These are phyloP conservation scores for Copsychus sechellarum DNA, from an alignment of 2,113 vertebrate species.

Conservation along the genomic window DNA sequence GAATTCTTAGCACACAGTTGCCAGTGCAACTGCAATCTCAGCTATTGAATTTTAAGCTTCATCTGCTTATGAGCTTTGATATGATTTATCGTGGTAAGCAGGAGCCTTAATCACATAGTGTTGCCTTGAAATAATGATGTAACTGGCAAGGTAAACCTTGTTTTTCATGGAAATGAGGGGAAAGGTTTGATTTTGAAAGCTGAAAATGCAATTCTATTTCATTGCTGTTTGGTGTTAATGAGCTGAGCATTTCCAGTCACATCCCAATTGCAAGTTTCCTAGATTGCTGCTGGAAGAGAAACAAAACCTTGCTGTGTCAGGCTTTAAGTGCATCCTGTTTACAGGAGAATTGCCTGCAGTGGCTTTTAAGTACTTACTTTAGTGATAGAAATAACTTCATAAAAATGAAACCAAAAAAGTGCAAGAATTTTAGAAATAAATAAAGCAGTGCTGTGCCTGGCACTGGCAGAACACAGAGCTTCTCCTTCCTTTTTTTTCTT, in stretches of 20 bases:
- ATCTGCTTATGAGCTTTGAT: not conserved
- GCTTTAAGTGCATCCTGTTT: slow-evolving; percentile 10
- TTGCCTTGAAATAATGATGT: not conserved
- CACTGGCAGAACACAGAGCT: not conserved
- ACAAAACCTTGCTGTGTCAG: not conserved
- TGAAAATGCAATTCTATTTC: not conserved
- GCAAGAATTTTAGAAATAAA: not conserved
- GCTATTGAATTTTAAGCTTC: not conserved
- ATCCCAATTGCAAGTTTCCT: not conserved
- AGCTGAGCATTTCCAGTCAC: not conserved
- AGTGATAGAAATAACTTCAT: not conserved
- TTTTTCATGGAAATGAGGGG: not conserved
- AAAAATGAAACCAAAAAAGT: not conserved
- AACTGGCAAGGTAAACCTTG: not conserved
- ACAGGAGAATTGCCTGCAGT: not conserved
- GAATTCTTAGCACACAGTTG: not conserved
- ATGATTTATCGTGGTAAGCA: not conserved
- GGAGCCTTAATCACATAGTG: not conserved
- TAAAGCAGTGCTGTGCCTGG: not conserved
- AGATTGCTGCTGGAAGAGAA: not conserved
- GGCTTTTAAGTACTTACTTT: not conserved
- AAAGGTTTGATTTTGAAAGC: not conserved
- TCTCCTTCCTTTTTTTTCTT: not conserved
- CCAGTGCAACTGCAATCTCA: not conserved
- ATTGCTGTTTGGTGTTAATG: not conserved